A percentile compares a stretch with the other conserved stretches of the same genome.
These are phyloP conservation scores for Fabriciana adippe DNA, from an alignment of 2,888 invertebrate species.

Conservation along the genomic window DNA sequence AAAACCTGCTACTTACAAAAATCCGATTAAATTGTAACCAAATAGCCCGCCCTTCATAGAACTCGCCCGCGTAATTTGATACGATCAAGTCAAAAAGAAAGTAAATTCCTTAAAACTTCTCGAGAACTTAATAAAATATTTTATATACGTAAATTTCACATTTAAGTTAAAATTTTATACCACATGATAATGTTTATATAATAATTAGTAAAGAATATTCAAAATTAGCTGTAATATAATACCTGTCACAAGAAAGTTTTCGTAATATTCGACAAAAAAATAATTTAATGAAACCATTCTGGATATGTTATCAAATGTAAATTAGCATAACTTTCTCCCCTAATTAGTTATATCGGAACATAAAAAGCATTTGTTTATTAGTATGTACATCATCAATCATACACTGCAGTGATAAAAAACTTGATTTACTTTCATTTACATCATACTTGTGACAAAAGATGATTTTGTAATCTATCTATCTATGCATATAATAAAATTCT, in stretches of 20 bases:
- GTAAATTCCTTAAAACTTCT: conserved; percentile 18
- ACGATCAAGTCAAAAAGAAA: conserved; percentile 20
- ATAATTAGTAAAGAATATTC: too few species aligned
- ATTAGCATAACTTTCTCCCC: conserved; percentile 29
- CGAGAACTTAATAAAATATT: conserved; percentile 5
- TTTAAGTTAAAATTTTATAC: neutral
- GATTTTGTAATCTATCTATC: neutral
- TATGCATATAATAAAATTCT: too few species aligned
- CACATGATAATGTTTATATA: too few species aligned
- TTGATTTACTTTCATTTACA: conserved; percentile 25
- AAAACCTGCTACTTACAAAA: conserved; percentile 16
- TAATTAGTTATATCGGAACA: conserved; percentile 22
- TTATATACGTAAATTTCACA: neutral
- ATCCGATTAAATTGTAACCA: conserved; percentile 25
- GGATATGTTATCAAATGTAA: conserved; percentile 11
- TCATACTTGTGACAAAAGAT: conserved; percentile 26
- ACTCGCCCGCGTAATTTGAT: conserved; percentile 23
- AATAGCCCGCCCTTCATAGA: conserved; percentile 26
- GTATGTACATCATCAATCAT: conserved; percentile 33
- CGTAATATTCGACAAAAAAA: neutral
- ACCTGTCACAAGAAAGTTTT: neutral
- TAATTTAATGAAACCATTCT: neutral
- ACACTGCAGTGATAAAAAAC: conserved; percentile 26
- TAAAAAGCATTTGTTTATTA: conserved; percentile 26
- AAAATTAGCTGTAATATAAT: neutral